These are phyloP conservation scores for Syngnathus acus DNA, from an alignment of 2,797 vertebrate species.

Conservation along the genomic window DNA sequence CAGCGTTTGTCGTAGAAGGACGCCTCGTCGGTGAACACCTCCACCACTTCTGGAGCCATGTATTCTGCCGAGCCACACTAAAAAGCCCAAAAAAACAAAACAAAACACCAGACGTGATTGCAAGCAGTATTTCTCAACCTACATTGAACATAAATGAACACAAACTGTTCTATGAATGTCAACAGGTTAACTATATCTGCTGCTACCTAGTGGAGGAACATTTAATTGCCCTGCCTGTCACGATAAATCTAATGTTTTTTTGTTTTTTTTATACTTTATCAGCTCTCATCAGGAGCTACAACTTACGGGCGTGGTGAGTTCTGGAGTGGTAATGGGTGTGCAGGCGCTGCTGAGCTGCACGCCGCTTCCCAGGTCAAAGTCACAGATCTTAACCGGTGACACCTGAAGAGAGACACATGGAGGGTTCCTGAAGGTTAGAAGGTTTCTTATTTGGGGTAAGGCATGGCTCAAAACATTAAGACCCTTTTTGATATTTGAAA, in stretches of 20 bases:
- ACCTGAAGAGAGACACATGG: conserved; percentile 62
- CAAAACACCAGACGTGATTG: not conserved
- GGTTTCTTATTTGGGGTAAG: too few species aligned
- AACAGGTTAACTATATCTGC: too few species aligned
- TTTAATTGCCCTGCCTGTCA: too few species aligned
- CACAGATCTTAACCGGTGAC: conserved; percentile 95
- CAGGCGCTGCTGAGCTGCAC: conserved; percentile 92
- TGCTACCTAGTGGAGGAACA: too few species aligned
- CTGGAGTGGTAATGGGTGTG: conserved; percentile 92
- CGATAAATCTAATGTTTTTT: too few species aligned
- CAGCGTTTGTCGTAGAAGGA: conserved; percentile 98
- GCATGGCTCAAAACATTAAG: too few species aligned
- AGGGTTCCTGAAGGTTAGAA: not conserved
- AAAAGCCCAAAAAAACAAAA: not conserved
- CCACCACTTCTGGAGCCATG: conserved; percentile 97
- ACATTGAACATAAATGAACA: too few species aligned
- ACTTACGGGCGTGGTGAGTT: conserved; percentile 88
- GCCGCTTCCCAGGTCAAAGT: conserved; percentile 95
- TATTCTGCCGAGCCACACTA: conserved; percentile 96
- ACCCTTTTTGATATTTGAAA: not conserved
- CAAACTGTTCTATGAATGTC: too few species aligned
- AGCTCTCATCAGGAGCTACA: not conserved
- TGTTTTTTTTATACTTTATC: not conserved
- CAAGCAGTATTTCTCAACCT: not conserved
- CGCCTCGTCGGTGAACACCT: conserved; percentile 93